These are phyloP conservation scores for Lordiphosa stackelbergi DNA, from an alignment of 1,140 invertebrate species.

Conservation along the genomic window DNA sequence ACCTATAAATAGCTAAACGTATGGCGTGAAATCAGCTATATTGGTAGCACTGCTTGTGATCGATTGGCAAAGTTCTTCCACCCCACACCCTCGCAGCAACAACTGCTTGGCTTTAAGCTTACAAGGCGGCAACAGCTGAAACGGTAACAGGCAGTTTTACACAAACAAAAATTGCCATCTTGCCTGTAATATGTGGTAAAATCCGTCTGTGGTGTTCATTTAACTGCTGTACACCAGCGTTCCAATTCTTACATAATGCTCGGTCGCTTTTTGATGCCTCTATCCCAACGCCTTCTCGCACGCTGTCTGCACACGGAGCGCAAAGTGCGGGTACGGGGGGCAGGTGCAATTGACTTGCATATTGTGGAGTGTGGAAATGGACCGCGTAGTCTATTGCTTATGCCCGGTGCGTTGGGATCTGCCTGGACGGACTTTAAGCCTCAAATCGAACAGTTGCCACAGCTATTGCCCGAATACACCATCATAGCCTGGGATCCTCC, in stretches of 20 bases:
- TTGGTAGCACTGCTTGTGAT: too few species aligned
- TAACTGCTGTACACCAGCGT: too few species aligned
- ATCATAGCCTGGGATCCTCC: conserved; percentile 92
- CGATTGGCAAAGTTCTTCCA: too few species aligned
- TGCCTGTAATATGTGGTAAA: too few species aligned
- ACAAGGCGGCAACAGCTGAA: too few species aligned
- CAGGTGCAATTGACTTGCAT: conserved; percentile 79
- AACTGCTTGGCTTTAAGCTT: too few species aligned
- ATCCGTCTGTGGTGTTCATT: too few species aligned
- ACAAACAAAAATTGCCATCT: too few species aligned
- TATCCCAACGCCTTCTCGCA: conserved; percentile 10
- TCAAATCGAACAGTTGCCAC: conserved; percentile 85
- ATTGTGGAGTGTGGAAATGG: conserved; percentile 86
- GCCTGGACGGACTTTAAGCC: conserved; percentile 90
- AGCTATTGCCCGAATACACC: conserved; percentile 82
- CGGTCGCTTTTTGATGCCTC: conserved; percentile 3
- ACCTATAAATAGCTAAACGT: too few species aligned
- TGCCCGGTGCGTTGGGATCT: conserved; percentile 87
- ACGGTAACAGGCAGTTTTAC: too few species aligned
- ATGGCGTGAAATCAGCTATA: too few species aligned
- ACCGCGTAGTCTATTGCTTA: conserved; percentile 82
- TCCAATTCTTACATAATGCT: conserved; percentile 4
- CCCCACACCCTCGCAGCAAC: too few species aligned
- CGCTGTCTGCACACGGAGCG: conserved; percentile 71
- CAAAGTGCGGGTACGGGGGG: conserved; percentile 81